Evolutionary conservation across 2,797 vertebrate species (phyloP).

Genomic region (Sphenodon punctatus): DNA sequence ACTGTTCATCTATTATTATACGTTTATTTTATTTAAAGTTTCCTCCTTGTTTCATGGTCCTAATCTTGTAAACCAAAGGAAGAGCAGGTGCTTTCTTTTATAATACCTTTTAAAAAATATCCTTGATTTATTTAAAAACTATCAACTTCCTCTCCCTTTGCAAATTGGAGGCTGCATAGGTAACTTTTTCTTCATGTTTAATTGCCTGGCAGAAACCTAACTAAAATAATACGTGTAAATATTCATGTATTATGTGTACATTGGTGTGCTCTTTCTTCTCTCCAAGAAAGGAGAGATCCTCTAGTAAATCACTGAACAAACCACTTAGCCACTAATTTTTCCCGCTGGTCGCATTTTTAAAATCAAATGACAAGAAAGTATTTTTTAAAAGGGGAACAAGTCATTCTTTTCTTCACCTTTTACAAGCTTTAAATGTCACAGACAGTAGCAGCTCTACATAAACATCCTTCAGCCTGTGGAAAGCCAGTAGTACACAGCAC

Average conservation of each 20-base stretch:
- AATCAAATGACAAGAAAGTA: neutral
- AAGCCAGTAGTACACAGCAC: neutral
- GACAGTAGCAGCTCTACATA: neutral
- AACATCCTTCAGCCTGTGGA: neutral
- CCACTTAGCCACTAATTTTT: neutral
- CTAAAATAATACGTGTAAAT: slow-evolving; percentile 3
- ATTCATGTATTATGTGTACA: neutral
- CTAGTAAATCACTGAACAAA: slow-evolving; percentile 1
- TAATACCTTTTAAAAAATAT: neutral
- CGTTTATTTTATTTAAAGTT: neutral
- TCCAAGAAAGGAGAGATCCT: slow-evolving; percentile 10
- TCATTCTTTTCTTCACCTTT: neutral
- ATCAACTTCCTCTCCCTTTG: neutral
- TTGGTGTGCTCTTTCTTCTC: slow-evolving; percentile 2
- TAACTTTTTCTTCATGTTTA: neutral
- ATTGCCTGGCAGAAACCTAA: slow-evolving; percentile 5
- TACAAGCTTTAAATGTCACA: neutral
- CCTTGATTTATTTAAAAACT: neutral
- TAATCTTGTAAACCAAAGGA: neutral
- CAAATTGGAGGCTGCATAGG: neutral
- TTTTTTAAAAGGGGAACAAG: neutral
- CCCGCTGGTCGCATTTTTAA: neutral
- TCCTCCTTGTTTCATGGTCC: neutral
- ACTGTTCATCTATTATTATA: neutral
- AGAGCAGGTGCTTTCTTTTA: neutral